Percentiles rank a stretch among this genome's conserved stretches.
Evolutionary conservation across 2,797 vertebrate species (phyloP).

Genomic region (Pseudocheirus occidentalis): DNA sequence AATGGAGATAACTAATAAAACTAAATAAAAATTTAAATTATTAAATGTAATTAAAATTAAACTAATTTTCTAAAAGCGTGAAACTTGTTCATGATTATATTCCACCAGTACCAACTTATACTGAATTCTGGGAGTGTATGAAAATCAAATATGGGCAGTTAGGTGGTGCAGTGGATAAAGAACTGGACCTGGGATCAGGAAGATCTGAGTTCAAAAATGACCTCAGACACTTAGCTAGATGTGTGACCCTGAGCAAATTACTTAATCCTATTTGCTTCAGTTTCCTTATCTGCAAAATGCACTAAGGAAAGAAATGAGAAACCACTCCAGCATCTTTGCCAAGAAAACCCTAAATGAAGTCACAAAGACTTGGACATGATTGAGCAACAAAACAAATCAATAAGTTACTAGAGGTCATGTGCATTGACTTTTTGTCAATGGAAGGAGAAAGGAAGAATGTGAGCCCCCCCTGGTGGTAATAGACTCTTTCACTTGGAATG

Average conservation of each 20-base stretch:
- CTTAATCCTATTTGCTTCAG: too few relatives aligned
- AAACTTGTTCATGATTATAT: neutral
- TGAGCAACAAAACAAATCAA: neutral
- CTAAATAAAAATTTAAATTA: too few relatives aligned
- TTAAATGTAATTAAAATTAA: neutral
- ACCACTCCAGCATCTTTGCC: neutral
- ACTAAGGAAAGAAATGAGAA: neutral
- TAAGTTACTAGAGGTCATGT: neutral
- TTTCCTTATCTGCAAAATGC: neutral
- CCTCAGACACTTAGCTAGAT: neutral
- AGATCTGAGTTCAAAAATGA: neutral
- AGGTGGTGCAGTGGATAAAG: neutral
- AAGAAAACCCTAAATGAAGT: neutral
- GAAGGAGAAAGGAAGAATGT: neutral
- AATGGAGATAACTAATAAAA: neutral
- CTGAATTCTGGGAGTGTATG: neutral
- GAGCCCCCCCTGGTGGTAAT: neutral
- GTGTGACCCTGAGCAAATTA: too few relatives aligned
- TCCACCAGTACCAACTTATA: neutral
- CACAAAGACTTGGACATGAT: neutral
- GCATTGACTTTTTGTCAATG: neutral
- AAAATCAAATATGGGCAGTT: neutral
- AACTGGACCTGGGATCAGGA: neutral
- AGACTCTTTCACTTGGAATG: neutral
- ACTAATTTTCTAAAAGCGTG: neutral